A percentile compares a stretch with the other conserved stretches of the same genome.
These are phyloP conservation scores for Nymphalis io DNA, from an alignment of 1,140 invertebrate species.

Conservation along the genomic window DNA sequence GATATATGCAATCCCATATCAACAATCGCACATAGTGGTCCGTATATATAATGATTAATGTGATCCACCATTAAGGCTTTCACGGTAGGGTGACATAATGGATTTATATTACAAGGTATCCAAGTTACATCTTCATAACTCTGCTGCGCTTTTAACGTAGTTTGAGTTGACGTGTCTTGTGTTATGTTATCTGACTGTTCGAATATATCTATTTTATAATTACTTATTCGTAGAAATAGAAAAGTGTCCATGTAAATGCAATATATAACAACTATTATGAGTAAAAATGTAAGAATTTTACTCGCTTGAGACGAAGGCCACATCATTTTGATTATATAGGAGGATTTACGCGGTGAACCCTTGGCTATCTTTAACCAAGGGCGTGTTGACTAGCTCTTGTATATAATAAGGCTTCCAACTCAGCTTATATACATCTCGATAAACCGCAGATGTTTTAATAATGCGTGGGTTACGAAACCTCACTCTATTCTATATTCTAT, in stretches of 20 bases:
- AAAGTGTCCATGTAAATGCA: slow-evolving; percentile 73
- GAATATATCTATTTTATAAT: slow-evolving; percentile 63
- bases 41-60: slow-evolving; percentile 88
- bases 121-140: slow-evolving; percentile 82
- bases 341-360: slow-evolving; percentile 32
- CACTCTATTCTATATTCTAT: slow-evolving; percentile 35
- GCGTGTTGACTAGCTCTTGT: slow-evolving; percentile 15
- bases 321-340: slow-evolving; percentile 65
- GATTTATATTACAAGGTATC: slow-evolving; percentile 85
- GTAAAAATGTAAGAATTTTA: slow-evolving; percentile 64
- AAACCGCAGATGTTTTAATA: slow-evolving; percentile 33
- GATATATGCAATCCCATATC: slow-evolving; percentile 84
- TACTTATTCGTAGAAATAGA: slow-evolving; percentile 64
- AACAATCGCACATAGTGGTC: slow-evolving; percentile 85
- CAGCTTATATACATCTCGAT: slow-evolving; percentile 26
- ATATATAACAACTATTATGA: slow-evolving; percentile 58
- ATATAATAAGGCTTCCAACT: slow-evolving; percentile 37
- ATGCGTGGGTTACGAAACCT: slow-evolving; percentile 37
- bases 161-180: slow-evolving; percentile 52
- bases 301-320: slow-evolving; percentile 76
- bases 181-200: slow-evolving; percentile 48
- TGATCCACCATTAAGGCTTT: slow-evolving; percentile 89
- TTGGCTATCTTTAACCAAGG: slow-evolving; percentile 31
- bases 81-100: slow-evolving; percentile 87
- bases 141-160: slow-evolving; percentile 27